phyloP scores from a whole-genome alignment of 2,888 invertebrate species.

The Nymphalis urticae region DNA sequence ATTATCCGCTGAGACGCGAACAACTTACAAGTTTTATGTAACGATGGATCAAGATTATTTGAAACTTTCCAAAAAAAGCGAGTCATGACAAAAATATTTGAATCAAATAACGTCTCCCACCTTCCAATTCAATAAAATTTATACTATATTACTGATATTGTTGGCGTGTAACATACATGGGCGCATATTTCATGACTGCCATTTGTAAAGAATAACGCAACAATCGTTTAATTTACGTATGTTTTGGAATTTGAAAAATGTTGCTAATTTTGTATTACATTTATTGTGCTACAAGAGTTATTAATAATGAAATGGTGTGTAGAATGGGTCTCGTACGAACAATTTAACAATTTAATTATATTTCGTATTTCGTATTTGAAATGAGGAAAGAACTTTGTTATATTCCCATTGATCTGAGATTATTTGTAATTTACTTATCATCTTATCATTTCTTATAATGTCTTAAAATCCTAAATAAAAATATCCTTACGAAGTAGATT shows the following conservation, averaged over 20 bases:
- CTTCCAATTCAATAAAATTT: neutral
- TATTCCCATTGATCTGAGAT: neutral
- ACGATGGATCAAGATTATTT: slow-evolving; percentile 81
- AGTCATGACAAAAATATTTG: slow-evolving; percentile 78
- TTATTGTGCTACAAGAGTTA: too few relatives aligned
- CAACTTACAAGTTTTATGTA: slow-evolving; percentile 82
- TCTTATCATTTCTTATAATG: slow-evolving; percentile 5
- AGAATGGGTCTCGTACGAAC: too few relatives aligned
- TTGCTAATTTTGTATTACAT: too few relatives aligned
- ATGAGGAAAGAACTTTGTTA: slow-evolving; percentile 1
- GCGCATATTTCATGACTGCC: too few relatives aligned
- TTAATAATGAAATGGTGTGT: too few relatives aligned
- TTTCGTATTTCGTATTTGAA: neutral
- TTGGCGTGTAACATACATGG: too few relatives aligned
- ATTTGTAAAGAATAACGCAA: too few relatives aligned
- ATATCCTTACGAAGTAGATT: slow-evolving; percentile 33
- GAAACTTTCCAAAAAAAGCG: slow-evolving; percentile 74
- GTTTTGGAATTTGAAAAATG: too few relatives aligned
- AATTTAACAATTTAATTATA: too few relatives aligned
- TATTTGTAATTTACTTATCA: neutral
- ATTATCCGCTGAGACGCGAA: slow-evolving; percentile 81
- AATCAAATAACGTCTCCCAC: slow-evolving; percentile 57
- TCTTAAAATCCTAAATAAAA: slow-evolving; percentile 24
- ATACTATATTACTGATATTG: neutral
- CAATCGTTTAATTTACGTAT: too few relatives aligned